phyloP scores from a whole-genome alignment of 2,113 vertebrate species.

The Narcine bancroftii region DNA sequence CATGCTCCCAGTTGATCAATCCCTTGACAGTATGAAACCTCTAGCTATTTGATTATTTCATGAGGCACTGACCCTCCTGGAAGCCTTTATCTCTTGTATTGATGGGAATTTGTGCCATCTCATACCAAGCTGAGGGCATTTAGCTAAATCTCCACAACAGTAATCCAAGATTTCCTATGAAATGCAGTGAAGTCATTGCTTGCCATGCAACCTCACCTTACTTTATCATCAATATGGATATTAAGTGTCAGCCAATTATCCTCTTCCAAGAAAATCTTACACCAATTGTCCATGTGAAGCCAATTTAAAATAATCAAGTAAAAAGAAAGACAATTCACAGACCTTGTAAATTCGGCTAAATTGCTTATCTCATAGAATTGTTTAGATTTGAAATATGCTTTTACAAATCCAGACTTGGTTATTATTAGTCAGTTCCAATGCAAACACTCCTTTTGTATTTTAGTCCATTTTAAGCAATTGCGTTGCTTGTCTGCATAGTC shows the following conservation, averaged over 20 bases:
- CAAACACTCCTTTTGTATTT: background rate
- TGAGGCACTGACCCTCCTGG: background rate
- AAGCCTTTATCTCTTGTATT: background rate
- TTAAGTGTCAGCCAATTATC: background rate
- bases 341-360: background rate
- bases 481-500: background rate
- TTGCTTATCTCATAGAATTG: background rate
- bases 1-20: too few relatives aligned
- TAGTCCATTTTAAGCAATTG: background rate
- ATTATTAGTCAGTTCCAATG: background rate
- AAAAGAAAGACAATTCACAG: background rate
- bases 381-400: background rate
- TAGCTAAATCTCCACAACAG: background rate
- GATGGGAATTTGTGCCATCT: background rate
- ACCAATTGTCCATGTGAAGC: background rate
- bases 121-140: background rate
- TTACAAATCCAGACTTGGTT: background rate
- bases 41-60: background rate
- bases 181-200: background rate
- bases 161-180: background rate
- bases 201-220: background rate
- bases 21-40: background rate
- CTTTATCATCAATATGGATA: background rate
- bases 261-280: too few relatives aligned
- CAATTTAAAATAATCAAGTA: background rate